Evolutionary conservation across 1,140 invertebrate genomes (phyloP).

Genomic region (Drosophila auraria): DNA sequence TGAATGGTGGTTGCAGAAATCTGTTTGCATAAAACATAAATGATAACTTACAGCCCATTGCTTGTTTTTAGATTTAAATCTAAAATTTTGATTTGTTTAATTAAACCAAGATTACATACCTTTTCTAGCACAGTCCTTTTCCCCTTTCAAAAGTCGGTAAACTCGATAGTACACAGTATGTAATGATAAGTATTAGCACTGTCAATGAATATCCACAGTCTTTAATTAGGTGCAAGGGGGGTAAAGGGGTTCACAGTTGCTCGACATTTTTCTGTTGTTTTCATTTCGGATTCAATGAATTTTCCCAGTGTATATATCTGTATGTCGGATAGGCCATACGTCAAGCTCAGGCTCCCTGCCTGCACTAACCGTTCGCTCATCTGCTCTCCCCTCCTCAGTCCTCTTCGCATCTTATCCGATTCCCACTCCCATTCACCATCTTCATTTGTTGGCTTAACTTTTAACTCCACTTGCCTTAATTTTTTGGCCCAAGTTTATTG

Average conservation of each 20-base stretch:
- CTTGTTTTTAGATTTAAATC: too few species aligned
- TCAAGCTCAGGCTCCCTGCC: constrained; percentile 33
- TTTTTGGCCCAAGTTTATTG: constrained; percentile 67
- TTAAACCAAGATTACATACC: too few species aligned
- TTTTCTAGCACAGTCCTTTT: too few species aligned
- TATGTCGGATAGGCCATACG: constrained; percentile 67
- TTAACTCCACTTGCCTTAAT: constrained; percentile 81
- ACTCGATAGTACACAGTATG: too few species aligned
- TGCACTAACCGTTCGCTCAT: constrained; percentile 23
- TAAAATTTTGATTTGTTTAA: too few species aligned
- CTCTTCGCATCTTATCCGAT: constrained; percentile 11
- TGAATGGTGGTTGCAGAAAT: too few species aligned
- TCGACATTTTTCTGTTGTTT: not conserved
- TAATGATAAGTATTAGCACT: not conserved
- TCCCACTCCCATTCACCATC: constrained; percentile 53
- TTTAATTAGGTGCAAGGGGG: not conserved
- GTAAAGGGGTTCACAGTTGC: too few species aligned
- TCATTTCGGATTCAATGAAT: not conserved
- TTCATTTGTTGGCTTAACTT: constrained; percentile 81
- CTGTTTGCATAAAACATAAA: too few species aligned
- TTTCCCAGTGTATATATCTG: constrained; percentile 13
- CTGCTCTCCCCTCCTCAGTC: not conserved
- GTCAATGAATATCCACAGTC: too few species aligned
- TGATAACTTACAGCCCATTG: too few species aligned
- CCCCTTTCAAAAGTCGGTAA: not conserved